phyloP scores from a whole-genome alignment of 2,113 vertebrate species.

The Paraplagusia blochii region DNA sequence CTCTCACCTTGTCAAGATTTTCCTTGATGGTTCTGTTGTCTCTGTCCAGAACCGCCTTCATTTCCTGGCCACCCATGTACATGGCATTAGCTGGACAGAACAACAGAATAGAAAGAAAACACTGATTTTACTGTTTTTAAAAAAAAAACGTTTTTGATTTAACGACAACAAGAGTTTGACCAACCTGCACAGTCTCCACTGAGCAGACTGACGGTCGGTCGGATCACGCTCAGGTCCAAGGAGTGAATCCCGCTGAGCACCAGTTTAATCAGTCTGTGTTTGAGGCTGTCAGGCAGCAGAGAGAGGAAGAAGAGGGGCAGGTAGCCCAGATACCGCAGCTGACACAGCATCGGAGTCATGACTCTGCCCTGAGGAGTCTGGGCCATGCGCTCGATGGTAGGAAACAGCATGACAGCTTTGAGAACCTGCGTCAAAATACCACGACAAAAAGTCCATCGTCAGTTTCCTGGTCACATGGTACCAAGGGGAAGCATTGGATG shows the following conservation, averaged over 20 bases:
- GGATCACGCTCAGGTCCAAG: slow-evolving; percentile 64
- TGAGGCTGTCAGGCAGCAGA: slow-evolving; percentile 80
- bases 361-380: slow-evolving; percentile 84
- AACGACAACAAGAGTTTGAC: slow-evolving; percentile 28
- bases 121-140: neutral
- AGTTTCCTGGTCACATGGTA: no score
- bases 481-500: no score
- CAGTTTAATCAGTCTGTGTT: slow-evolving; percentile 73
- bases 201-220: slow-evolving; percentile 72
- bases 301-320: slow-evolving; percentile 83
- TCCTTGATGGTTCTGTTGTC: slow-evolving; percentile 82
- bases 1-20: slow-evolving; percentile 87
- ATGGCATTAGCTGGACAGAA: slow-evolving; percentile 81
- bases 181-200: slow-evolving; percentile 86
- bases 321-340: slow-evolving; percentile 84
- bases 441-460: neutral
- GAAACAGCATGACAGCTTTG: slow-evolving; percentile 88
- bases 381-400: slow-evolving; percentile 92
- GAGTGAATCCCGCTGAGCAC: slow-evolving; percentile 58
- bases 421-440: slow-evolving; percentile 72
- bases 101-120: no score
- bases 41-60: slow-evolving; percentile 83
- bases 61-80: slow-evolving; percentile 93
- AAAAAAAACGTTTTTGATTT: no score
- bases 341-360: slow-evolving; percentile 86